phyloP scores from a whole-genome alignment of 2,888 invertebrate species.

The Drosophila siamana region DNA sequence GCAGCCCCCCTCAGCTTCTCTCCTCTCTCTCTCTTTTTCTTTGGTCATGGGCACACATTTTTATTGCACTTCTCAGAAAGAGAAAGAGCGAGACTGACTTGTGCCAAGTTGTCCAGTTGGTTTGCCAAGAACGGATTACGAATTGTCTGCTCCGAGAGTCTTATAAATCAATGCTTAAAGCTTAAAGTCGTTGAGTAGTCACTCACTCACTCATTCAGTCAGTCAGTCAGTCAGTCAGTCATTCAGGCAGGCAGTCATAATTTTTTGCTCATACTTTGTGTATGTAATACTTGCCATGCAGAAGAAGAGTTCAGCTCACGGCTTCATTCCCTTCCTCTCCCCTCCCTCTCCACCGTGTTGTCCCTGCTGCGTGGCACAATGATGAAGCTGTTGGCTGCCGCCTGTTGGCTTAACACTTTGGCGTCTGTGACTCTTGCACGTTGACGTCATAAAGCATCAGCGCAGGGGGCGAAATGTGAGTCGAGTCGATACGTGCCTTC shows the following conservation, averaged over 20 bases:
- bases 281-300: constrained; percentile 67
- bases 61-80: constrained; percentile 66
- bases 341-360: too few relatives aligned
- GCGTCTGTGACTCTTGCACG: constrained; percentile 53
- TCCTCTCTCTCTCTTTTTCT: neutral
- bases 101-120: constrained; percentile 69
- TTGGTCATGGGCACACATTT: constrained; percentile 66
- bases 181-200: constrained; percentile 54
- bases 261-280: constrained; percentile 63
- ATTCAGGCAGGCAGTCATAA: constrained; percentile 48
- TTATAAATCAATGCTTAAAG: constrained; percentile 80
- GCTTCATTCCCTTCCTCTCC: too few relatives aligned
- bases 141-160: constrained; percentile 62
- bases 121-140: constrained; percentile 76
- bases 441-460: constrained; percentile 63
- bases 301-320: constrained; percentile 44
- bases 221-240: neutral
- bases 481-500: constrained; percentile 74
- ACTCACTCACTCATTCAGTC: neutral
- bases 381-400: constrained; percentile 69
- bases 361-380: constrained; percentile 33
- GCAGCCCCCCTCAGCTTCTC: neutral
- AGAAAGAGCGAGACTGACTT: constrained; percentile 17
- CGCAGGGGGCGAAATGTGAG: constrained; percentile 32
- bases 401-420: constrained; percentile 65